A percentile compares a stretch with the other conserved stretches of the same genome.
phyloP scores from a whole-genome alignment of 2,888 invertebrate species.

The Serripes groenlandicus region DNA sequence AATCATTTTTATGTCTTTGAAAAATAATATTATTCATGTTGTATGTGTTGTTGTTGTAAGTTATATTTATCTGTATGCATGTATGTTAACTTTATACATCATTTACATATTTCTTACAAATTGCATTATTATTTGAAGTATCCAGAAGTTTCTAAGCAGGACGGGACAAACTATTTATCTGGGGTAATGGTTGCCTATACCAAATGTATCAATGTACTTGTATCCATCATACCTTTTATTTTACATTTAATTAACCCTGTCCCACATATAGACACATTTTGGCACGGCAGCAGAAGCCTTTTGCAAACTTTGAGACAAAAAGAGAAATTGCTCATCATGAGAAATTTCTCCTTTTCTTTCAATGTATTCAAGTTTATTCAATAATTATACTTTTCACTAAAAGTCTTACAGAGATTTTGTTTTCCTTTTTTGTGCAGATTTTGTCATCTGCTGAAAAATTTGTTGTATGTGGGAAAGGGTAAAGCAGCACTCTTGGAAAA shows the following conservation, averaged over 20 bases:
- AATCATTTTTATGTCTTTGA: too few relatives aligned
- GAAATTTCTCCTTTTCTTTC: background rate
- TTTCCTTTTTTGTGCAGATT: too few relatives aligned
- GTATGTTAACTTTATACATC: too few relatives aligned
- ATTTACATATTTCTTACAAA: too few relatives aligned
- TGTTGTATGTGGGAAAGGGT: background rate
- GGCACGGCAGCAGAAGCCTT: background rate
- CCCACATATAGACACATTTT: background rate
- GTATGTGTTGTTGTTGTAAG: too few relatives aligned
- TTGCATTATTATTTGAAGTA: background rate
- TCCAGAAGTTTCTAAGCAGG: background rate
- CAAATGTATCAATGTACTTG: background rate
- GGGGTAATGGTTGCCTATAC: constrained; percentile 3
- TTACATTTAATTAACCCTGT: background rate
- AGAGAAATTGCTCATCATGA: background rate
- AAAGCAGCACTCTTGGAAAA: background rate
- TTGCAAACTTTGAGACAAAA: background rate
- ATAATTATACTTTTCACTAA: too few relatives aligned
- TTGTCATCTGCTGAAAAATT: background rate
- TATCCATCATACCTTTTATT: too few relatives aligned
- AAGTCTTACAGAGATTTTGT: too few relatives aligned
- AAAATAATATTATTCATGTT: too few relatives aligned
- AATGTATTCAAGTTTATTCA: background rate
- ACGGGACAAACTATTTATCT: background rate
- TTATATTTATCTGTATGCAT: too few relatives aligned